Percentiles rank a stretch among this genome's conserved stretches.
These are phyloP conservation scores for Augiades crinisus DNA, from an alignment of 2,888 invertebrate species.

Conservation along the genomic window DNA sequence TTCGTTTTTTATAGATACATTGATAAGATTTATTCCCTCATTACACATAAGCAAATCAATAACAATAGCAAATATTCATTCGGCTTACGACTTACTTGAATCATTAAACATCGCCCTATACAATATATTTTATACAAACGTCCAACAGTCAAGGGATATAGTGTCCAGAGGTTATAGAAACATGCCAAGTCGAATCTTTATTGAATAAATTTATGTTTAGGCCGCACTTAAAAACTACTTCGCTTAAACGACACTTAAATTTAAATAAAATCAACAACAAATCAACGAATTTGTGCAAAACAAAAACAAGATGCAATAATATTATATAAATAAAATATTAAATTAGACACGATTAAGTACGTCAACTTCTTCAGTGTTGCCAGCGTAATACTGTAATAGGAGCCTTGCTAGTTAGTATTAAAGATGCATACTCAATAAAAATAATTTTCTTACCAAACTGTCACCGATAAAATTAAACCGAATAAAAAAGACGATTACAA, in stretches of 20 bases:
- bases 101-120: slow-evolving; percentile 3
- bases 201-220: slow-evolving; percentile 30
- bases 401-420: background rate
- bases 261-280: slow-evolving; percentile 25
- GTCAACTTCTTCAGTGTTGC: background rate
- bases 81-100: background rate
- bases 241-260: slow-evolving; percentile 2
- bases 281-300: slow-evolving; percentile 22
- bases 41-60: background rate
- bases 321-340: slow-evolving; percentile 2
- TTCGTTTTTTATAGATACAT: too few relatives aligned
- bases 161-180: slow-evolving; percentile 4
- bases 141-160: slow-evolving; percentile 7
- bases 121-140: slow-evolving; percentile 2
- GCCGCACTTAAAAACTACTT: slow-evolving; percentile 22
- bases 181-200: slow-evolving; percentile 17
- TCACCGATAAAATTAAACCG: background rate
- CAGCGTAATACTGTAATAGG: slow-evolving; percentile 6
- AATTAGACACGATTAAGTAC: slow-evolving; percentile 10
- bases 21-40: too few relatives aligned
- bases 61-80: background rate
- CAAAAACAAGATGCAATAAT: slow-evolving; percentile 15
- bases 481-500: background rate
- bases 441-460: background rate
- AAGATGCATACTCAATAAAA: background rate